Conservation (phyloP, 2,888 invertebrate species). For the Arge pagana region DNA sequence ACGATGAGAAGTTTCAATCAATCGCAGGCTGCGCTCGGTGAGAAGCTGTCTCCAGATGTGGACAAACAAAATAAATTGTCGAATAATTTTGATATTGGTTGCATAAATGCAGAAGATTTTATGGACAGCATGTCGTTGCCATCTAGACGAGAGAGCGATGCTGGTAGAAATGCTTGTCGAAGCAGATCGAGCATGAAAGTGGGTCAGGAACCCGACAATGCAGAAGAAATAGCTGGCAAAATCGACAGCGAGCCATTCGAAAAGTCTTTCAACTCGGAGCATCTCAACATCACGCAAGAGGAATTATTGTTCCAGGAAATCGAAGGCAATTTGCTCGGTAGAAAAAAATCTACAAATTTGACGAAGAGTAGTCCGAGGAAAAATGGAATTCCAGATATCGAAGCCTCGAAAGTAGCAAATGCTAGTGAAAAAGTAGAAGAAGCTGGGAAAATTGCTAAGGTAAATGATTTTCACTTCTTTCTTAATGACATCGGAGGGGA, state of each 20-base stretch:
- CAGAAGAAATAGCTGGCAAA: too few species aligned
- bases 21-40: too few species aligned
- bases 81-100: background rate
- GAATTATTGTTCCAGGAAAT: slow-evolving; percentile 36
- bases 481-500: too few species aligned
- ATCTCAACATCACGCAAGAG: slow-evolving; percentile 40
- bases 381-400: slow-evolving; percentile 23
- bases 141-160: background rate
- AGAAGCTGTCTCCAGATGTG: too few species aligned
- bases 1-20: too few species aligned
- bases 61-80: too few species aligned
- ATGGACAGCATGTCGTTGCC: too few species aligned
- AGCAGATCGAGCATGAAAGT: background rate
- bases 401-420: too few species aligned
- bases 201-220: too few species aligned
- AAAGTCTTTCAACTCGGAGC: background rate
- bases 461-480: background rate
- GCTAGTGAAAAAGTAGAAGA: background rate
- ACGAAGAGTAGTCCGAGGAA: slow-evolving; percentile 2
- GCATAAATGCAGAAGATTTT: background rate
- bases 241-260: slow-evolving; percentile 3
- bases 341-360: background rate
- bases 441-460: slow-evolving; percentile 23
- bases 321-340: slow-evolving; percentile 41
- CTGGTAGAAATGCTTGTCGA: background rate